Base-by-base conservation (phyloP, 35 echinoderm and acorn worm genomes). In the Anneissia japonica region DNA sequence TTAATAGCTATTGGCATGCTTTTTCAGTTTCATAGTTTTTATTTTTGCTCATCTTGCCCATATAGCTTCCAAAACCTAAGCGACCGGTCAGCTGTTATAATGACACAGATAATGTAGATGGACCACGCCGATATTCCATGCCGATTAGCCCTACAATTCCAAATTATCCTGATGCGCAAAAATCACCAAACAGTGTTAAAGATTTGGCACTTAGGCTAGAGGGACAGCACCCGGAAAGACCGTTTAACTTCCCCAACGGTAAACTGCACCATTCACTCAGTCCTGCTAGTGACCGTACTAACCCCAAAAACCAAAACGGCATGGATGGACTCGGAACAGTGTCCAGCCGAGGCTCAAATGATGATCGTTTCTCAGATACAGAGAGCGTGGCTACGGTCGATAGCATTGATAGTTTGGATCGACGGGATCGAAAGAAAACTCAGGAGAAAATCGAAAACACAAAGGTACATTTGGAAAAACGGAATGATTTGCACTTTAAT, bases 311-410 rank as follows among this genome's bases (percentile, higher is more conserved):
- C 26, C 51, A 64, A 64, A 64, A 64, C 26, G 51, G 51, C 11
- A 26, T 64, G 51, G 51, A 64, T 26, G 51, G 51, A 23, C 7
- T 64, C 19, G 51, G 85, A 12, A 82, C 84, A 21, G 73, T 92
- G 11, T 85, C 85, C 16, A 92, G 90, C 72, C 84, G 84, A 23
- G 81, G 81, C 5, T 82, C 78, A 1, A 75, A 32, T 17, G 89
- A 77, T 3, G 36, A 85, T 34, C 82, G 87, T 33, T 86, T 79
- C 31, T 93, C 91, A 30, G 92, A 93, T 33, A 79, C 87, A 4
- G 92, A 88, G n/a, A 93, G 92, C 76, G 87, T 82, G 56, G 78
- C 80, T 29, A 88, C 91, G 36, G 77, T 93, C 39, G 92, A 93
- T 56, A 86, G 89, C 19, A n/a, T 86, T 30, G 89, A 91, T 77